These are phyloP conservation scores for Lepus europaeus DNA, from an alignment of 2,113 vertebrate genomes.

Conservation along the genomic window DNA sequence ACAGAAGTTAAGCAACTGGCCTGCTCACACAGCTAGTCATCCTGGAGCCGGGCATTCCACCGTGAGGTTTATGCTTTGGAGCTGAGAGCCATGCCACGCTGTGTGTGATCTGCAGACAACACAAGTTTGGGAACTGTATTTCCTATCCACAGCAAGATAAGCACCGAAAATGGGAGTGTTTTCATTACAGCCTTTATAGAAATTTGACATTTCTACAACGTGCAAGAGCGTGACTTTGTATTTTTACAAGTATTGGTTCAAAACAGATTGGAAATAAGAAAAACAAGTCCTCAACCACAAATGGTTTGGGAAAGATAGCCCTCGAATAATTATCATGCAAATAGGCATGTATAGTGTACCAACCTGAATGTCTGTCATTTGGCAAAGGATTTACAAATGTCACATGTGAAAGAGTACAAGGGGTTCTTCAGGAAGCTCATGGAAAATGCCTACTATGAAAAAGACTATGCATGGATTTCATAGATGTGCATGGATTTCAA, in stretches of 20 bases:
- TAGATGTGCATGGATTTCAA: too few relatives aligned
- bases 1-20: background rate
- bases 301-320: background rate
- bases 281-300: background rate
- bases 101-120: too few relatives aligned
- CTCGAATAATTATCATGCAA: background rate
- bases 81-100: background rate
- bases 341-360: background rate
- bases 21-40: background rate
- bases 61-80: background rate
- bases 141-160: background rate
- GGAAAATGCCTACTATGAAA: too few relatives aligned
- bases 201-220: background rate
- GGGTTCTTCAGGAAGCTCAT: too few relatives aligned
- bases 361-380: background rate
- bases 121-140: background rate
- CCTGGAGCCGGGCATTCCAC: background rate
- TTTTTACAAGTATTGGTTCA: background rate
- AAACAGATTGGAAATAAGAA: conserved; percentile 24
- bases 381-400: background rate
- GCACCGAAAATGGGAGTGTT: background rate
- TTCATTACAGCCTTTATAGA: background rate
- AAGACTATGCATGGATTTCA: too few relatives aligned
- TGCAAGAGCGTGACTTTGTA: background rate
- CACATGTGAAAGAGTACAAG: background rate